Conservation (phyloP, 2,888 invertebrate species). For the Heteromyza rotundicornis region DNA sequence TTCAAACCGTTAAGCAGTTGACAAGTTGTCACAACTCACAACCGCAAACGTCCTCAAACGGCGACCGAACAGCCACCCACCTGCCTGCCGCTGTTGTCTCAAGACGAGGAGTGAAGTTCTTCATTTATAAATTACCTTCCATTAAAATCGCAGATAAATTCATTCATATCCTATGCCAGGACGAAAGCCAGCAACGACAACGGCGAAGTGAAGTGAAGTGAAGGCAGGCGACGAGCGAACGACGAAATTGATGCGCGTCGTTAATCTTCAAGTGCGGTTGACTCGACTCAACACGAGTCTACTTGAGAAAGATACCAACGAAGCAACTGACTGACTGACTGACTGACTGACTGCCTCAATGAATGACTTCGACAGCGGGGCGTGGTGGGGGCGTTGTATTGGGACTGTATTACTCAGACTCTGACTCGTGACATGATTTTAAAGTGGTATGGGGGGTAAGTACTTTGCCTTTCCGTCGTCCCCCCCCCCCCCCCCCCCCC, state of each 20-base stretch:
- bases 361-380: neutral
- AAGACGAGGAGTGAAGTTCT: constrained; percentile 36
- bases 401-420: neutral
- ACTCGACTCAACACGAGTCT: constrained; percentile 1
- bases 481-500: neutral
- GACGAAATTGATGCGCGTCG: constrained; percentile 13
- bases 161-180: constrained; percentile 26
- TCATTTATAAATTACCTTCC: constrained; percentile 55
- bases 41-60: neutral
- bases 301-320: constrained; percentile 3
- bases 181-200: neutral
- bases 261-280: constrained; percentile 8
- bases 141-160: constrained; percentile 45
- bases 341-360: neutral
- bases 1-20: neutral
- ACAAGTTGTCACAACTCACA: constrained; percentile 2
- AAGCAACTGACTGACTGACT: neutral
- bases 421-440: neutral
- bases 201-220: neutral
- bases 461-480: neutral
- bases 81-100: constrained; percentile 5
- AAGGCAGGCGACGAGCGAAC: neutral
- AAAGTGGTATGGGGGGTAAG: too few relatives aligned
- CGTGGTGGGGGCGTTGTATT: neutral
- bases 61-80: too few relatives aligned